Conservation (phyloP, 2,113 vertebrate genomes). For the Microtus richardsoni region DNA sequence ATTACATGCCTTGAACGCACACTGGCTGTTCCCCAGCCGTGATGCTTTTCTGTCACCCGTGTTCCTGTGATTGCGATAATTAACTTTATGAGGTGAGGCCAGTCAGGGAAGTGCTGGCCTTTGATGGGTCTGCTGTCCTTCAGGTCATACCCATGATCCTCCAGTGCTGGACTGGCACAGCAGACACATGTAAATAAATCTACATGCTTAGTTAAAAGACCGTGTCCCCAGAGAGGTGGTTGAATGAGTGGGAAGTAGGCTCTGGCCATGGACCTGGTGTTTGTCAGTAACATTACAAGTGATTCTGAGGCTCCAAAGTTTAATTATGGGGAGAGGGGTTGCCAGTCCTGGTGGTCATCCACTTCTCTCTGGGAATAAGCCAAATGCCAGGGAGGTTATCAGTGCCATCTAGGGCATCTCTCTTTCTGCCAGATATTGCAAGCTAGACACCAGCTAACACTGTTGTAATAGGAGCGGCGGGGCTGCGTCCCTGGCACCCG, state of each 20-base stretch:
- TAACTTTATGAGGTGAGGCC: not conserved
- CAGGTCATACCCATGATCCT: rapidly evolving
- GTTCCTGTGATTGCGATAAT: not conserved
- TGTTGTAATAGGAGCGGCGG: too few relatives aligned
- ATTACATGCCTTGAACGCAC: rapidly evolving
- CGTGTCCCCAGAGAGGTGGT: not conserved
- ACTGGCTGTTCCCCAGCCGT: not conserved
- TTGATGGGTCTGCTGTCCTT: not conserved
- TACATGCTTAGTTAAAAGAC: not conserved
- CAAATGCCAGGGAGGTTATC: not conserved
- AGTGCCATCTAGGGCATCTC: not conserved
- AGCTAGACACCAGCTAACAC: not conserved
- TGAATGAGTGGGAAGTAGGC: not conserved
- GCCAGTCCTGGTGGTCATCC: not conserved
- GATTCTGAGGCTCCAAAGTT: not conserved
- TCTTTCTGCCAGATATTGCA: not conserved
- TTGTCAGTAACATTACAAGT: not conserved
- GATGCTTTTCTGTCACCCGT: not conserved
- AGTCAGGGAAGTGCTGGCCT: not conserved
- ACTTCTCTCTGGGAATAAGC: not conserved
- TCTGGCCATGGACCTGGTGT: not conserved
- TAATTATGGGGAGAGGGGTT: not conserved
- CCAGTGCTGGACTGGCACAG: not conserved
- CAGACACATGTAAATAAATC: not conserved
- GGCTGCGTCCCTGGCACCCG: too few relatives aligned